These are phyloP conservation scores for Phoxinus phoxinus DNA, from an alignment of 2,113 vertebrate species.

Conservation along the genomic window DNA sequence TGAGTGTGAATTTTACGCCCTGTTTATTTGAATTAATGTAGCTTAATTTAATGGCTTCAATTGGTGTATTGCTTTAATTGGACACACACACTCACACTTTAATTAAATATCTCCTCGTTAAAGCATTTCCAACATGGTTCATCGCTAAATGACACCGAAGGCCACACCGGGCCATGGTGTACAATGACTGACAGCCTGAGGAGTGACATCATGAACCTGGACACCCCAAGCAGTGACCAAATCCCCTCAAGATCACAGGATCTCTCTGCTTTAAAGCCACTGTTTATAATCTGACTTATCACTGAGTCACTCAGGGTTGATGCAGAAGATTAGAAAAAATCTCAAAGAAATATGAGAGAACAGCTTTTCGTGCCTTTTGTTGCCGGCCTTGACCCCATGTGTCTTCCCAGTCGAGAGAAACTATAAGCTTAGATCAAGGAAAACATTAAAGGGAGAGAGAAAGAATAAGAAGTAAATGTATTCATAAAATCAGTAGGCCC, in stretches of 20 bases:
- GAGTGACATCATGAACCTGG: conserved; percentile 48
- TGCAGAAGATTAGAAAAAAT: conserved; percentile 71
- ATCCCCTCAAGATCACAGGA: conserved; percentile 55
- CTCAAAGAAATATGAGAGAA: conserved; percentile 75
- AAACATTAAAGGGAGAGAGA: conserved; percentile 75
- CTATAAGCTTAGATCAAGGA: conserved; percentile 89
- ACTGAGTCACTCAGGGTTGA: conserved; percentile 72
- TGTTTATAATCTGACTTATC: conserved; percentile 73
- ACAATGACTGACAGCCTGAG: conserved; percentile 1
- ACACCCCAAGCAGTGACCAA: conserved; percentile 26
- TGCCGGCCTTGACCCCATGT: conserved; percentile 83
- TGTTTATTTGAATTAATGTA: too few relatives aligned
- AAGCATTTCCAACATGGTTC: neutral
- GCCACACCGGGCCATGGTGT: neutral
- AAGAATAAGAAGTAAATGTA: conserved; percentile 78
- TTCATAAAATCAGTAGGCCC: conserved; percentile 83
- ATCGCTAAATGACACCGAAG: conserved; percentile 5
- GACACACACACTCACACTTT: conserved; percentile 2
- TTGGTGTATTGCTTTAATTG: neutral
- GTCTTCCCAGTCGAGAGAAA: conserved; percentile 78
- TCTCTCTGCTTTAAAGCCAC: conserved; percentile 67
- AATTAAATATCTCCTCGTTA: neutral
- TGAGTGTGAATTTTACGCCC: too few relatives aligned
- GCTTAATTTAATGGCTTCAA: too few relatives aligned
- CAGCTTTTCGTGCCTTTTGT: conserved; percentile 81